Conservation (phyloP, 2,888 invertebrate genomes). For the Arrhopalites spinosus region DNA sequence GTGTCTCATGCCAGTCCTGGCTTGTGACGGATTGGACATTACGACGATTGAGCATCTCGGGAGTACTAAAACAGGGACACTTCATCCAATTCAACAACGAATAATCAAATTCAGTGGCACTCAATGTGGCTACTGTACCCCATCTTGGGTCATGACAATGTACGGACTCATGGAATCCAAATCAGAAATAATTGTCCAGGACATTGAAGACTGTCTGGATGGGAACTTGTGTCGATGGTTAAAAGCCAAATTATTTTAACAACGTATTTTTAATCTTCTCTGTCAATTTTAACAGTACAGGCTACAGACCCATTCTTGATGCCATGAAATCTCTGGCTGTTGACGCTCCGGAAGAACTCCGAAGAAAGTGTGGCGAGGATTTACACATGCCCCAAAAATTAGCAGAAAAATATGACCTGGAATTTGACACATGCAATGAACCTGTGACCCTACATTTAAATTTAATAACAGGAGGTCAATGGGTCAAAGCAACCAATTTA, state of each 20-base stretch:
- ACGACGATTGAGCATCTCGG: constrained; percentile 61
- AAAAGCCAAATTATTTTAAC: too few species aligned
- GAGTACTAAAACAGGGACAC: constrained; percentile 57
- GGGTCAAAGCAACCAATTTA: constrained; percentile 48
- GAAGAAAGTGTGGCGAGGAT: background rate
- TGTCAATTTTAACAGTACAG: constrained; percentile 59
- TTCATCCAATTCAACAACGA: constrained; percentile 59
- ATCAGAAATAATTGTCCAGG: background rate
- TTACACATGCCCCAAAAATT: background rate
- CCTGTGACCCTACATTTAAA: background rate
- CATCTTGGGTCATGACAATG: constrained; percentile 58
- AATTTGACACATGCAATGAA: background rate
- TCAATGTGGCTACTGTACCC: constrained; percentile 65
- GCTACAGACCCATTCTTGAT: constrained; percentile 72
- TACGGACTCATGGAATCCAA: constrained; percentile 48
- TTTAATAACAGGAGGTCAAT: constrained; percentile 41
- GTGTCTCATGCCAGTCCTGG: constrained; percentile 60
- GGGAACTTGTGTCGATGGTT: constrained; percentile 71
- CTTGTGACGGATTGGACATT: constrained; percentile 60
- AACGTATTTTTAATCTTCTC: too few species aligned
- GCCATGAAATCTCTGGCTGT: too few species aligned
- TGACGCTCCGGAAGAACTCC: constrained; percentile 59
- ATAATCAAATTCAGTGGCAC: constrained; percentile 60
- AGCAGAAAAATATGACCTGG: background rate
- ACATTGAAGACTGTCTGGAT: constrained; percentile 17